These are phyloP conservation scores for Baryphthengus martii DNA, from an alignment of 2,113 vertebrate genomes.

Conservation along the genomic window DNA sequence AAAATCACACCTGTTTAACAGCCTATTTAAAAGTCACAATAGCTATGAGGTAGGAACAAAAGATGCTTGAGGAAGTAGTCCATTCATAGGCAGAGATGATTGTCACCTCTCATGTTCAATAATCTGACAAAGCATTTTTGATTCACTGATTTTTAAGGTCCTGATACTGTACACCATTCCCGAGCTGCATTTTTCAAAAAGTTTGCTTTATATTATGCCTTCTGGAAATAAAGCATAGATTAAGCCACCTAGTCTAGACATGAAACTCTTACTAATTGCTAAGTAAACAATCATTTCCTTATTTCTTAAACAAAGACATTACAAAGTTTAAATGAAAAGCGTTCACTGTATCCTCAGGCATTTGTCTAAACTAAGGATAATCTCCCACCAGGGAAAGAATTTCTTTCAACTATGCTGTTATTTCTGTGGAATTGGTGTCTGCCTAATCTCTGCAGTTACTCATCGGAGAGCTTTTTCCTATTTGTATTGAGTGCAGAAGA, in stretches of 20 bases:
- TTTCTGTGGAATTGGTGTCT: neutral
- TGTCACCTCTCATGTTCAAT: neutral
- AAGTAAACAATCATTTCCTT: slow-evolving; percentile 61
- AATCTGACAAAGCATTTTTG: neutral
- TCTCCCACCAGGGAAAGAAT: neutral
- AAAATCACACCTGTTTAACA: neutral
- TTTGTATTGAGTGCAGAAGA: neutral
- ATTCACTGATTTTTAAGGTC: neutral
- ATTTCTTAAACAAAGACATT: slow-evolving; percentile 57
- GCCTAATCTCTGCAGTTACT: neutral
- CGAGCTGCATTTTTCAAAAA: neutral
- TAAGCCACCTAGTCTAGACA: slow-evolving; percentile 43
- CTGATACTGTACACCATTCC: neutral
- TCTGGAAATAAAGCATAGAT: slow-evolving; percentile 36
- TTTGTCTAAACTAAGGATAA: neutral
- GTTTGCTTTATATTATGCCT: neutral
- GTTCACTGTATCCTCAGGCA: neutral
- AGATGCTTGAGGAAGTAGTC: neutral
- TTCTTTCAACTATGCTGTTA: neutral
- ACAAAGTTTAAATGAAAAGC: slow-evolving; percentile 5
- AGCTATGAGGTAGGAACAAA: neutral
- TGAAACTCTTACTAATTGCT: slow-evolving; percentile 46
- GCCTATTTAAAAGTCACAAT: neutral
- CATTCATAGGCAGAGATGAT: neutral
- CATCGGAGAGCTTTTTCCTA: neutral